These are phyloP conservation scores for Ganaspis sp. DNA, from an alignment of 1,140 invertebrate genomes.

Conservation along the genomic window DNA sequence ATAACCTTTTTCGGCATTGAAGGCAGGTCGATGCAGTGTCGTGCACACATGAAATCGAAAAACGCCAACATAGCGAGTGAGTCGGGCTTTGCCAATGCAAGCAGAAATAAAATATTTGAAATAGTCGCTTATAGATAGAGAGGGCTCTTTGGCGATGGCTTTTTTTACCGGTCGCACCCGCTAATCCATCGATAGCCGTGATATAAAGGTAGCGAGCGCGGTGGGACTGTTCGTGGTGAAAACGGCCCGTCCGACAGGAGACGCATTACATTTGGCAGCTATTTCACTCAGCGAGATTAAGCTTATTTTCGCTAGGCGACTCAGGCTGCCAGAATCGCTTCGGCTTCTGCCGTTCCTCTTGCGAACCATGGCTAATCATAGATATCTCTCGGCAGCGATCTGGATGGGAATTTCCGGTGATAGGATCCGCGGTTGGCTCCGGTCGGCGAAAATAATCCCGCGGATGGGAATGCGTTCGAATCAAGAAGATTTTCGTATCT, in stretches of 20 bases:
- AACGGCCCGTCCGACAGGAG: slow-evolving; percentile 16
- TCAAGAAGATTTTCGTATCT: background rate
- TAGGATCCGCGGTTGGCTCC: slow-evolving; percentile 32
- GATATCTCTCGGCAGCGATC: slow-evolving; percentile 39
- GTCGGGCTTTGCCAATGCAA: slow-evolving; percentile 57
- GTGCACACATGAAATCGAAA: slow-evolving; percentile 49
- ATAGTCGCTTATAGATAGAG: slow-evolving; percentile 43
- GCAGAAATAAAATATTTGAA: slow-evolving; percentile 73
- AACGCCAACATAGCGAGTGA: slow-evolving; percentile 49
- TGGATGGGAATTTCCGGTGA: slow-evolving; percentile 36
- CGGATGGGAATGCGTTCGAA: slow-evolving; percentile 9
- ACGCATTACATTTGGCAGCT: slow-evolving; percentile 60
- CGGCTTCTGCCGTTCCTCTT: slow-evolving; percentile 39
- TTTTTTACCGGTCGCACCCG: slow-evolving; percentile 45
- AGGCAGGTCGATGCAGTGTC: slow-evolving; percentile 47
- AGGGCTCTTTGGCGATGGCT: slow-evolving; percentile 42
- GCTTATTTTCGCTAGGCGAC: slow-evolving; percentile 74
- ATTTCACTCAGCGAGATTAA: slow-evolving; percentile 69
- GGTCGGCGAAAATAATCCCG: slow-evolving; percentile 33
- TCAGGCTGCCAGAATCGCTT: slow-evolving; percentile 61
- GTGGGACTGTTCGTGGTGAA: slow-evolving; percentile 21
- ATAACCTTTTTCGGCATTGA: too few relatives aligned
- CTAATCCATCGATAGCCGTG: slow-evolving; percentile 49
- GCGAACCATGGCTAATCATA: too few relatives aligned
- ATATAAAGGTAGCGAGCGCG: slow-evolving; percentile 4